Percentiles rank a stretch among this genome's conserved stretches.
Evolutionary conservation across 1,140 invertebrate species (phyloP).

Genomic region (Atta colombica): DNA sequence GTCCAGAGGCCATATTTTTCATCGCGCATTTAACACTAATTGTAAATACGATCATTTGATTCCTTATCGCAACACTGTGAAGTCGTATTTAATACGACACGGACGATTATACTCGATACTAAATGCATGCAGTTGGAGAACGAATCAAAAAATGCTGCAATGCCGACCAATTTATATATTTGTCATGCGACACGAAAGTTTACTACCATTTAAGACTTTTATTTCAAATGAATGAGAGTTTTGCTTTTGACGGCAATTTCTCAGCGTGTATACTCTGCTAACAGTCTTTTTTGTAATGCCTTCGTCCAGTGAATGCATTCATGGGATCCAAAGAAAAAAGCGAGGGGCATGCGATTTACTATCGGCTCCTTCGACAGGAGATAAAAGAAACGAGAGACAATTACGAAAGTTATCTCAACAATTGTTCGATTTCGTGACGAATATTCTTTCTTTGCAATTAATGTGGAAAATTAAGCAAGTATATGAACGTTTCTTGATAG

Average conservation of each 20-base stretch:
- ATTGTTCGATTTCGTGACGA: conserved; percentile 58
- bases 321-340: conserved; percentile 41
- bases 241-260: conserved; percentile 16
- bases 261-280: conserved; percentile 54
- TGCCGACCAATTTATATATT: conserved; percentile 62
- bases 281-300: conserved; percentile 60
- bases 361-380: conserved; percentile 40
- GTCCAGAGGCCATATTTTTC: conserved; percentile 3
- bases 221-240: conserved; percentile 24
- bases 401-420: conserved; percentile 38
- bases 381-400: conserved; percentile 19
- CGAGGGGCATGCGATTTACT: conserved; percentile 65
- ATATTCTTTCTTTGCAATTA: not conserved
- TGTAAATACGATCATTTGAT: not conserved
- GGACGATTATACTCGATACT: not conserved
- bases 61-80: conserved; percentile 4
- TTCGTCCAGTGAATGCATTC: conserved; percentile 51
- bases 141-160: not conserved
- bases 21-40: conserved; percentile 9
- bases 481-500: not conserved
- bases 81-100: not conserved
- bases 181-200: conserved; percentile 52
- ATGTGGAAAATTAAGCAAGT: not conserved
- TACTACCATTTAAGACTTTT: not conserved
- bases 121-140: not conserved